These are phyloP conservation scores for Galbula dea DNA, from an alignment of 2,113 vertebrate species.

Conservation along the genomic window DNA sequence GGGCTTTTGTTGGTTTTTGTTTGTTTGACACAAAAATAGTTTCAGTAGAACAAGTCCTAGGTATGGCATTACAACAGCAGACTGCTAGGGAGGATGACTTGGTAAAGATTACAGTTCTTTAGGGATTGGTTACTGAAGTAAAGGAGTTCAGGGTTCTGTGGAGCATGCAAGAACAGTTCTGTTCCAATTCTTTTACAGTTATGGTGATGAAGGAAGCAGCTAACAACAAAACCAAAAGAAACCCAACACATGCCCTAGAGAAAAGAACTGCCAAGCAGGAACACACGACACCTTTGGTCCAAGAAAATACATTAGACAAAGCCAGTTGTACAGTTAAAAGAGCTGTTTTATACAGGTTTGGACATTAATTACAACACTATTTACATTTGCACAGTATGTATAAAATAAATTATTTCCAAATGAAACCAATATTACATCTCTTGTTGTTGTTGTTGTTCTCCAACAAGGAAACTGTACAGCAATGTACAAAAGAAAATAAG, in stretches of 20 bases:
- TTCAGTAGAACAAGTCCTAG: slow-evolving; percentile 69
- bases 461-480: slow-evolving; percentile 86
- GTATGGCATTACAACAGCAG: slow-evolving; percentile 71
- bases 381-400: slow-evolving; percentile 99
- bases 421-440: slow-evolving; percentile 89
- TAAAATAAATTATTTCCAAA: slow-evolving; percentile 99
- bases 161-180: slow-evolving; percentile 90
- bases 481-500: slow-evolving; percentile 78
- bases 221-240: slow-evolving; percentile 40
- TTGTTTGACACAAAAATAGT: slow-evolving; percentile 82
- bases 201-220: slow-evolving; percentile 79
- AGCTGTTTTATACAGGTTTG: slow-evolving; percentile 91
- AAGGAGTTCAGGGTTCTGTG: slow-evolving; percentile 69
- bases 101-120: slow-evolving; percentile 75
- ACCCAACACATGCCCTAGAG: slow-evolving; percentile 83
- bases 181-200: slow-evolving; percentile 79
- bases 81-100: slow-evolving; percentile 74
- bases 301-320: slow-evolving; percentile 92
- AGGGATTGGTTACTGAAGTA: slow-evolving; percentile 72
- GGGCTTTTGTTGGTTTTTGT: not conserved
- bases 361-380: slow-evolving; percentile 98
- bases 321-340: slow-evolving; percentile 94
- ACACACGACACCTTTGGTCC: slow-evolving; percentile 94
- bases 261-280: slow-evolving; percentile 77
- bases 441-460: not conserved